Conservation (phyloP, 2,797 vertebrate genomes). For the Tapera naevia region DNA sequence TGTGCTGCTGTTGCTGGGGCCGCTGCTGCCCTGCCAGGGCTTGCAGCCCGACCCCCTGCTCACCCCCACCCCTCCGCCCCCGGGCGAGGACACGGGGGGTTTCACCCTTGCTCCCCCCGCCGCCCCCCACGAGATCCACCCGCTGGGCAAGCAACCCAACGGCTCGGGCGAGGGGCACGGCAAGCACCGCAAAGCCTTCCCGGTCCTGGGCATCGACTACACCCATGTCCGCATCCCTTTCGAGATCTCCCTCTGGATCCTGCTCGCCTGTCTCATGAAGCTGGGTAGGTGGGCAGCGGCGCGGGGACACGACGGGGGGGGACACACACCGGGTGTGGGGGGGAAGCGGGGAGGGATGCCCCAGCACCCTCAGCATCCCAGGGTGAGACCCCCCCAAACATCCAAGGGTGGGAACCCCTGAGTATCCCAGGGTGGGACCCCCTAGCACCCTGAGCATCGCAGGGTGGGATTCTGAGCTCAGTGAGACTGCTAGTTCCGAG, state of each 20-base stretch:
- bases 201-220: slow-evolving; percentile 87
- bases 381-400: neutral
- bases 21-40: slow-evolving; percentile 65
- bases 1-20: slow-evolving; percentile 65
- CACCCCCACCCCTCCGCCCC: too few relatives aligned
- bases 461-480: too few relatives aligned
- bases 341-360: too few relatives aligned
- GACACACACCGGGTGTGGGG: too few relatives aligned
- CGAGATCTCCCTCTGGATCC: slow-evolving; percentile 91
- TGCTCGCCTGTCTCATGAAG: slow-evolving; percentile 95
- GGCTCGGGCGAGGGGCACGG: slow-evolving; percentile 23
- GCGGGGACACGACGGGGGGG: neutral
- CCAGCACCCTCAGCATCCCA: neutral
- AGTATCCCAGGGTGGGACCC: neutral
- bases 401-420: neutral
- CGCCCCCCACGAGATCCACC: slow-evolving; percentile 15
- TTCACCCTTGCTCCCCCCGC: slow-evolving; percentile 66
- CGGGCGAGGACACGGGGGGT: neutral
- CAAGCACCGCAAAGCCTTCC: slow-evolving; percentile 83
- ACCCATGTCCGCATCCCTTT: slow-evolving; percentile 80
- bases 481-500: too few relatives aligned
- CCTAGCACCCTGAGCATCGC: neutral
- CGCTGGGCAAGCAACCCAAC: slow-evolving; percentile 43
- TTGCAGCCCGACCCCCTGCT: slow-evolving; percentile 55
- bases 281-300: slow-evolving; percentile 81